These are phyloP conservation scores for Horisme vitalbata DNA, from an alignment of 2,888 invertebrate genomes.

Conservation along the genomic window DNA sequence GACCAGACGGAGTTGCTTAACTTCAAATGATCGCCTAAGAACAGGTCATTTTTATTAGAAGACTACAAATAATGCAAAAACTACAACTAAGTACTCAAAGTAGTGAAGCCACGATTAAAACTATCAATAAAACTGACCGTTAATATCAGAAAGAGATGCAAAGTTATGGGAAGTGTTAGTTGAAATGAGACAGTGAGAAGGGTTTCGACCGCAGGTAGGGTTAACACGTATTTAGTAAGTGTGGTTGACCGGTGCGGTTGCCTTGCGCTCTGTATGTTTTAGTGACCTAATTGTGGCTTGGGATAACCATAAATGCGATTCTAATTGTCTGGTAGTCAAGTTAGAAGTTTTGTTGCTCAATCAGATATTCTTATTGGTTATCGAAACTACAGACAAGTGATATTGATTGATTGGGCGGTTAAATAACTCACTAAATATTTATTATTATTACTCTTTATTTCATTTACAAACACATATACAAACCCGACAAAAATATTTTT, in stretches of 20 bases:
- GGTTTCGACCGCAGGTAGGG: conserved; percentile 76
- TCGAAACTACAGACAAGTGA: not conserved
- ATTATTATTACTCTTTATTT: too few species aligned
- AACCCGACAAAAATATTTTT: too few species aligned
- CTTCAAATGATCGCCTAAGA: too few species aligned
- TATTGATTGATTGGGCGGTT: too few species aligned
- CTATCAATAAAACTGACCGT: conserved; percentile 11
- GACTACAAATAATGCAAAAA: too few species aligned
- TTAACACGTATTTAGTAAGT: conserved; percentile 80
- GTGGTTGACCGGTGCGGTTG: conserved; percentile 74
- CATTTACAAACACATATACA: too few species aligned
- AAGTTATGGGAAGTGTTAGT: conserved; percentile 28
- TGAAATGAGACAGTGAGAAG: conserved; percentile 58
- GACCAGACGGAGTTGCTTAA: too few species aligned
- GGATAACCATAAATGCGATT: conserved; percentile 33
- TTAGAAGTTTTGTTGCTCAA: conserved; percentile 1
- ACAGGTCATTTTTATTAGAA: too few species aligned
- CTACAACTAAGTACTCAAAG: too few species aligned
- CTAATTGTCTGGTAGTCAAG: conserved; percentile 14
- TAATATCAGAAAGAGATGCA: conserved; percentile 45
- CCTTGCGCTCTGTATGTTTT: conserved; percentile 67
- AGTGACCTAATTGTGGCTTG: conserved; percentile 66
- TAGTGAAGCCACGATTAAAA: too few species aligned
- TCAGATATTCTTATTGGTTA: not conserved
- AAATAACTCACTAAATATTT: too few species aligned